A percentile compares a stretch with the other conserved stretches of the same genome.
These are phyloP conservation scores for Nothoprocta perdicaria DNA, from an alignment of 2,113 vertebrate species.

Conservation along the genomic window DNA sequence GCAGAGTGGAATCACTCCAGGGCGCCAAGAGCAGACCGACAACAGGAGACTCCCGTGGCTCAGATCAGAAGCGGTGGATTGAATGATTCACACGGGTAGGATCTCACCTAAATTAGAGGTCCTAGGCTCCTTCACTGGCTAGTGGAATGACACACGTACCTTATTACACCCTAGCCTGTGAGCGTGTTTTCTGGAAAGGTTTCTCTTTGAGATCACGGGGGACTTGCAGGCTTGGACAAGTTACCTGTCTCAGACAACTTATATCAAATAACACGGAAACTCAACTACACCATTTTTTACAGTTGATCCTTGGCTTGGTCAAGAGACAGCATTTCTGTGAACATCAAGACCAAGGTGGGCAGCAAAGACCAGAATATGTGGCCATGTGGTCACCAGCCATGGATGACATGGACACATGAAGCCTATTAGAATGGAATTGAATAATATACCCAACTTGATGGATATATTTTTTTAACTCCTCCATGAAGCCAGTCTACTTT, in stretches of 20 bases:
- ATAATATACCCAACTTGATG: background rate
- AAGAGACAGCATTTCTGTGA: background rate
- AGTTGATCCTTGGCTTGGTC: background rate
- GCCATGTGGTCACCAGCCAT: too few relatives aligned
- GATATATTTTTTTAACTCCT: background rate
- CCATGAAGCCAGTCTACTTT: background rate
- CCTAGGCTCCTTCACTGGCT: background rate
- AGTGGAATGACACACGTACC: background rate
- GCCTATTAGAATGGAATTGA: background rate
- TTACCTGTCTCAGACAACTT: background rate
- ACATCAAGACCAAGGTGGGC: background rate
- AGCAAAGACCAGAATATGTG: background rate
- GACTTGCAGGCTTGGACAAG: background rate
- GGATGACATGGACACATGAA: background rate
- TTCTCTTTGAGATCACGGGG: background rate
- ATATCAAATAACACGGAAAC: background rate
- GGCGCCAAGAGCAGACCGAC: background rate
- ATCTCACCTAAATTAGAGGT: background rate
- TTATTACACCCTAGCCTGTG: background rate
- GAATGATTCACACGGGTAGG: background rate
- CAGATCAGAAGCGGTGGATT: background rate
- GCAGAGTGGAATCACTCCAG: background rate
- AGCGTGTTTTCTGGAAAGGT: background rate
- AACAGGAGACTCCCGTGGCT: background rate
- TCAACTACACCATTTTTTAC: background rate